Evolutionary conservation across 2,888 invertebrate genomes (phyloP), one percentile per base, ranked within the genome.

Genomic region (Brachyptera putata): DNA sequence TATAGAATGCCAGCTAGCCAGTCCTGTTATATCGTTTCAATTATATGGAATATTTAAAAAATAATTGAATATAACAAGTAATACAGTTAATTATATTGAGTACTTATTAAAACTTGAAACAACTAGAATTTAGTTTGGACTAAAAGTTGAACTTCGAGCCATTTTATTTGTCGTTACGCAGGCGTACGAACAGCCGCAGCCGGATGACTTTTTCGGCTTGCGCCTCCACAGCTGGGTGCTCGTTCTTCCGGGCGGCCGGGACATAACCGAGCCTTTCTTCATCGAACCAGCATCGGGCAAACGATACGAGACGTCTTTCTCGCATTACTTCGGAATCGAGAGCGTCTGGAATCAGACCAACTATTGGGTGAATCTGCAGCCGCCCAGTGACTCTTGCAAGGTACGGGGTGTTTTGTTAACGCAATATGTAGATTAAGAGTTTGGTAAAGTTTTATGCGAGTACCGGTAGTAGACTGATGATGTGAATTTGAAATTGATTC

Each of bases 181-280:
- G 86, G 81, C 83, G 57, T 69, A 84, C 36, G 88, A 89, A 68
- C 76, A 80, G 55, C 80, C 84, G 1, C 82, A 83, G 0, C 76
- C 76, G 1, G 91, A 91, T 68, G 79, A 80, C 0, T 79, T 86
- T 56, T 80, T 84, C 63, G 86, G 85, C 2, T 80, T 82, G 70
- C 80, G 91, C 37, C 77, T 89, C 1, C 95, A 95, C 73, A 84
- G 88, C 0, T 95, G 95, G 95, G 84, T 93, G 2, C 75, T 90
- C 2, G 76, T 95, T 3, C 70, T 86, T 48, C 82, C 86, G 1
- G 67, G 76, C 0, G 73, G 71, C 60, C 75, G 80, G 65, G 84
- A 83, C 30, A 75, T 89, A 0, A 76, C 78, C 2, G 79, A 82
- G 62, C 83, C 85, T 0, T 82, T 87, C 72, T 95, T 94, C 72